Percentiles rank a stretch among this genome's conserved stretches.
These are phyloP conservation scores for Pelvicachromis taeniatus DNA, from an alignment of 2,113 vertebrate genomes.

Conservation along the genomic window DNA sequence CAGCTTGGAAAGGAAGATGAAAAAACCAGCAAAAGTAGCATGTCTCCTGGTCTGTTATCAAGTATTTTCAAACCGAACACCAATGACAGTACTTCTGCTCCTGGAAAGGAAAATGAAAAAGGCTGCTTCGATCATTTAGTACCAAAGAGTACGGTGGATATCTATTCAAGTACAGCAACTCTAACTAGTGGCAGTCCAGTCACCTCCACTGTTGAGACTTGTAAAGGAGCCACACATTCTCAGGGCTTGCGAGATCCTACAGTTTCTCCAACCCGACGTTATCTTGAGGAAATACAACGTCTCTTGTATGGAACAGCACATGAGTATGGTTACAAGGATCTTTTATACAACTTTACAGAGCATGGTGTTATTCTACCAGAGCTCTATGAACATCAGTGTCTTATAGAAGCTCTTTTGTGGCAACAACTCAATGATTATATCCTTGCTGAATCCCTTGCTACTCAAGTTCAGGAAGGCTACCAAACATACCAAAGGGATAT, in stretches of 20 bases:
- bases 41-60: constrained; percentile 73
- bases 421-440: constrained; percentile 76
- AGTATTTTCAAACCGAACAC: constrained; percentile 74
- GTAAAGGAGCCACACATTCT: neutral
- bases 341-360: constrained; percentile 72
- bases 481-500: constrained; percentile 7
- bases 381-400: constrained; percentile 74
- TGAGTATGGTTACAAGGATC: constrained; percentile 75
- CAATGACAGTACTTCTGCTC: constrained; percentile 57
- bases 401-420: constrained; percentile 75
- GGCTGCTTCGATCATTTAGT: constrained; percentile 19
- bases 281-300: constrained; percentile 71
- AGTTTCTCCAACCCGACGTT: constrained; percentile 53
- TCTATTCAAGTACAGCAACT: constrained; percentile 1
- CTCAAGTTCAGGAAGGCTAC: constrained; percentile 38
- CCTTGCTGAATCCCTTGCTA: constrained; percentile 56
- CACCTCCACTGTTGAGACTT: neutral
- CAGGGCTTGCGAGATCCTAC: constrained; percentile 38
- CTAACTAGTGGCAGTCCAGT: neutral
- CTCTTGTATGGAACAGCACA: constrained; percentile 69
- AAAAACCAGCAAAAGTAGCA: constrained; percentile 38
- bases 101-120: constrained; percentile 59
- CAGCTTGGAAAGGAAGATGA: constrained; percentile 44
- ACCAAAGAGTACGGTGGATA: constrained; percentile 35
- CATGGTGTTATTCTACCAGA: constrained; percentile 71